Evolutionary conservation across 2,113 vertebrate genomes (phyloP).

Genomic region (Trogon surrucura): DNA sequence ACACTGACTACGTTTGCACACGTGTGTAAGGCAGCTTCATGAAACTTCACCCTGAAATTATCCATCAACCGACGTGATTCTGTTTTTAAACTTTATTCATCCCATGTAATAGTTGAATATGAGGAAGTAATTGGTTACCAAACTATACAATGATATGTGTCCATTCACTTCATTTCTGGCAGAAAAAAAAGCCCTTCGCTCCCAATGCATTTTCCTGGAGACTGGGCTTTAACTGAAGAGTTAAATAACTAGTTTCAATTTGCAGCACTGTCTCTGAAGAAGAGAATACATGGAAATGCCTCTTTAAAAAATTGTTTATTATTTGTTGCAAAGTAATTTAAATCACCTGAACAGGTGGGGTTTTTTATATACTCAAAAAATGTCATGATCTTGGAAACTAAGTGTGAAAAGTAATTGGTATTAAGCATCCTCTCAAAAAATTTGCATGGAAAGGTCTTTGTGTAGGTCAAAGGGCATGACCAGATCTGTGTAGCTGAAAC

Average conservation of each 20-base stretch:
- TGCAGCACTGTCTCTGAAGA: background rate
- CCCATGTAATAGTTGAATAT: background rate
- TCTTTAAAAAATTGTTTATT: background rate
- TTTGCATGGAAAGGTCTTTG: background rate
- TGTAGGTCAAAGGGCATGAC: background rate
- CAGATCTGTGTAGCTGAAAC: background rate
- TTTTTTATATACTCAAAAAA: background rate
- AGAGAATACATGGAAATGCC: background rate
- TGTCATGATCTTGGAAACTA: background rate
- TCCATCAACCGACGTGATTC: background rate
- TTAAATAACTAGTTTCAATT: background rate
- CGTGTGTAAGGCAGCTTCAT: background rate
- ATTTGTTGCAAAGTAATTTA: background rate
- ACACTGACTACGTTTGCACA: background rate
- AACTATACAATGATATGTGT: background rate
- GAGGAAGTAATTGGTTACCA: background rate
- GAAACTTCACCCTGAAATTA: background rate
- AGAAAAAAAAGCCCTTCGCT: background rate
- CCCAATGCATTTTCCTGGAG: background rate
- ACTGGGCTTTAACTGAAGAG: background rate
- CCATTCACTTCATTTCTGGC: background rate
- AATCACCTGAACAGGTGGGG: background rate
- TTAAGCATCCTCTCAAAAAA: background rate
- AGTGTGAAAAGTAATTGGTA: background rate
- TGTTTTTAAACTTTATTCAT: background rate